Conservation (phyloP, 1,140 invertebrate genomes). For the Drosophila sp. region DNA sequence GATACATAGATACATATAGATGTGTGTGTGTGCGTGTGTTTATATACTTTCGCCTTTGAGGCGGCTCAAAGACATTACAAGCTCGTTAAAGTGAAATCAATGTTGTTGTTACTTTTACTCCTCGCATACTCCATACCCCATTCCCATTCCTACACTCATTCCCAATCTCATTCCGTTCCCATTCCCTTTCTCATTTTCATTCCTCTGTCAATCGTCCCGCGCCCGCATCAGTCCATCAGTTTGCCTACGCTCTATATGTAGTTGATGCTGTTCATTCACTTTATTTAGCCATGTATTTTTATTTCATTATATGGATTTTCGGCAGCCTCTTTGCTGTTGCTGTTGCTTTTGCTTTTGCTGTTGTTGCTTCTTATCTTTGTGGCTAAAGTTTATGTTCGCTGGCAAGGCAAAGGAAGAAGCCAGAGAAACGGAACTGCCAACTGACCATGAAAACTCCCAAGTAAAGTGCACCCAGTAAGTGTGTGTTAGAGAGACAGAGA, state of each 20-base stretch:
- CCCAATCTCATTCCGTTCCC: background rate
- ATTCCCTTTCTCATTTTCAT: background rate
- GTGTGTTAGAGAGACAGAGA: background rate
- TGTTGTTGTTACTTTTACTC: slow-evolving; percentile 58
- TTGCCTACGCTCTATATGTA: background rate
- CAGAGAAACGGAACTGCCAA: slow-evolving; percentile 36
- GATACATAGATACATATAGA: slow-evolving; percentile 35
- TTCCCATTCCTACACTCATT: background rate
- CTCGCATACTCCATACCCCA: slow-evolving; percentile 3
- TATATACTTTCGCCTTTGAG: slow-evolving; percentile 74
- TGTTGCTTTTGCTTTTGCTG: slow-evolving; percentile 57
- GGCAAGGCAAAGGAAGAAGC: slow-evolving; percentile 31
- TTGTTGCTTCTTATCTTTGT: slow-evolving; percentile 52
- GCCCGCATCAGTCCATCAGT: slow-evolving; percentile 32
- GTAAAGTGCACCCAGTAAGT: slow-evolving; percentile 34
- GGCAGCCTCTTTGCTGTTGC: slow-evolving; percentile 67
- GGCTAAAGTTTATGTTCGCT: slow-evolving; percentile 59
- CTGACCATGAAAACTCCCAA: slow-evolving; percentile 74
- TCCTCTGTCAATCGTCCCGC: too few species aligned
- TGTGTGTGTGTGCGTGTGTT: slow-evolving; percentile 29
- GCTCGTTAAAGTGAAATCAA: slow-evolving; percentile 80
- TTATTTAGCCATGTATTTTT: slow-evolving; percentile 78
- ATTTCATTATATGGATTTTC: slow-evolving; percentile 76
- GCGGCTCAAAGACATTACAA: slow-evolving; percentile 71
- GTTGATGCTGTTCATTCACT: slow-evolving; percentile 29